These are phyloP conservation scores for Mesembrinibis cayennensis DNA, from an alignment of 2,113 vertebrate species.

Conservation along the genomic window DNA sequence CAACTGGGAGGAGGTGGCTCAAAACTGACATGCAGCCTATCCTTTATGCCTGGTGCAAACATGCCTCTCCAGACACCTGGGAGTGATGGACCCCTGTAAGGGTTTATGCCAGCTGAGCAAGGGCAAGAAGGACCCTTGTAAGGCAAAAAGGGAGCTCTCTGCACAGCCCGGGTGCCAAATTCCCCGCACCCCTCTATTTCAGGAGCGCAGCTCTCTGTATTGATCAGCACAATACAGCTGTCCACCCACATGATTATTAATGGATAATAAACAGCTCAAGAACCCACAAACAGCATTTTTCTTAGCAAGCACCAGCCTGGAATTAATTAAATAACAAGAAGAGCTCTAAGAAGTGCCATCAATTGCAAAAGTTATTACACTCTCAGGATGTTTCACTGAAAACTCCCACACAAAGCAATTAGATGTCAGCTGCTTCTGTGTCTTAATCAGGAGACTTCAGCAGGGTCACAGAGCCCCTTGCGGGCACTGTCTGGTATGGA, in stretches of 20 bases:
- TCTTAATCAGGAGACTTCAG: background rate
- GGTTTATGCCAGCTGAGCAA: background rate
- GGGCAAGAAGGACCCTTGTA: background rate
- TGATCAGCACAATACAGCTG: background rate
- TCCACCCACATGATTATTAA: background rate
- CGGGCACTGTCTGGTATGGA: background rate
- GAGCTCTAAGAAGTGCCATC: background rate
- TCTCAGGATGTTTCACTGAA: background rate
- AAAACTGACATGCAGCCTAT: background rate
- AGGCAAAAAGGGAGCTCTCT: background rate
- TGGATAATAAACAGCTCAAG: background rate
- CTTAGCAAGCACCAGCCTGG: background rate
- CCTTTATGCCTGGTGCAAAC: background rate
- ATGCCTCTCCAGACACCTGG: background rate
- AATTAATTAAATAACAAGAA: slow-evolving; percentile 38
- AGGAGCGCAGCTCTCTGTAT: background rate
- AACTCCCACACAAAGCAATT: background rate
- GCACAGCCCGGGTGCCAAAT: background rate
- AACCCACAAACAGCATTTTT: slow-evolving; percentile 6
- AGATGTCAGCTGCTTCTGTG: background rate
- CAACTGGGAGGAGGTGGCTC: background rate
- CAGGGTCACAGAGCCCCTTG: background rate
- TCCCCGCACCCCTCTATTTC: rapidly evolving
- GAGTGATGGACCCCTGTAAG: rapidly evolving
- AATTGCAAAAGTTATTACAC: background rate